Percentiles rank a stretch among this genome's conserved stretches.
Conservation (phyloP, 2,113 vertebrate species). For the Myotis yumanensis region DNA sequence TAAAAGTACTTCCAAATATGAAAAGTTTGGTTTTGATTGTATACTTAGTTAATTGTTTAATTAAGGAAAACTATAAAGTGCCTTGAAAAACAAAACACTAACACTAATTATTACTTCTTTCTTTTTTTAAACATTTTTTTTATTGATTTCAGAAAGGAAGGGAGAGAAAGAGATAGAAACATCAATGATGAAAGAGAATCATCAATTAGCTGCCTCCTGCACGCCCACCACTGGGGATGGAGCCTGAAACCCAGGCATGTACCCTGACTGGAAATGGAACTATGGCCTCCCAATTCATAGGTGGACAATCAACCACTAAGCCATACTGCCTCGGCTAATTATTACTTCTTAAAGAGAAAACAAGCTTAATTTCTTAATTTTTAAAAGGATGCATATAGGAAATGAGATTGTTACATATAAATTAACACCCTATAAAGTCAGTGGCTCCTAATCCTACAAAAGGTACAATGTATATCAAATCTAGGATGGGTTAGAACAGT, state of each 20-base stretch:
- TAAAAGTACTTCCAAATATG: conserved; percentile 1
- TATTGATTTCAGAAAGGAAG: background rate
- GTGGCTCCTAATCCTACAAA: background rate
- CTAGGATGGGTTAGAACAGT: background rate
- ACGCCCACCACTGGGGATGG: background rate
- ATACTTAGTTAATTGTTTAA: conserved; percentile 18
- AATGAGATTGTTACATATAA: background rate
- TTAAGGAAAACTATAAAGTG: background rate
- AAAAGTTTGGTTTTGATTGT: conserved; percentile 21
- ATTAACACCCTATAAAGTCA: background rate
- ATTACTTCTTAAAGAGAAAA: background rate
- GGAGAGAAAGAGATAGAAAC: background rate
- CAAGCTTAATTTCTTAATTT: background rate
- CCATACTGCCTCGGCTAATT: background rate
- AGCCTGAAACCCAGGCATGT: background rate
- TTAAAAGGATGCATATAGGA: background rate
- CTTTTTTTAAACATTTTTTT: background rate
- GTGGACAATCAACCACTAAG: background rate
- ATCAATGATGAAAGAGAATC: background rate
- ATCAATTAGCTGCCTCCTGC: background rate
- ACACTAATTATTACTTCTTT: background rate
- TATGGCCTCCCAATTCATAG: background rate
- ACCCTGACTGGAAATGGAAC: background rate
- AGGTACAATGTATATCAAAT: background rate
- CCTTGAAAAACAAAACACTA: conserved; percentile 28